Base-by-base conservation (phyloP, 2,797 vertebrate genomes). In the Sus cebifrons region DNA sequence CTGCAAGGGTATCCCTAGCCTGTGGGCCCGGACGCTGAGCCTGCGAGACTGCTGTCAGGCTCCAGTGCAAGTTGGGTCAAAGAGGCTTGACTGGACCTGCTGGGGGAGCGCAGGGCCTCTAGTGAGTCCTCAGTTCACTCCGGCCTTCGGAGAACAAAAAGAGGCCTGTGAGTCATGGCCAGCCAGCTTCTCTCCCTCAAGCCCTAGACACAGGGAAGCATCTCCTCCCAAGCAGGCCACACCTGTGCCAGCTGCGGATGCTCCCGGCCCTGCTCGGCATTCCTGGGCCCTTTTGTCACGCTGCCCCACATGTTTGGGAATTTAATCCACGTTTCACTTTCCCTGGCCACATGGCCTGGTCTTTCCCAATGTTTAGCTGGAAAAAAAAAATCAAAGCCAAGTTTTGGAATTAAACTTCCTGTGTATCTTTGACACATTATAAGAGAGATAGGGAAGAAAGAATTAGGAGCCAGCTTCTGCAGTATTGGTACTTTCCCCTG, bases 371-470 rank as follows among this genome's bases (percentile, higher is more conserved):
- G 18, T 27, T 40, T 27, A 49, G 44, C 23, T 2, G 64, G 23
- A 3, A 5, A 0, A 0, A 8, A 23, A 68, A 27, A 20, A 60
- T 32, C 56, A 65, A 87, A 77, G 86, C 85, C 74, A 92, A 67
- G 84, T 65, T 56, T 67, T 7, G 79, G 58, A 23, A 60, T 83
- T 91, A 29, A 10, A 25, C 67, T 86, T 97, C 92, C 94, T 36
- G n/a, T 73, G 81, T 40, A 1, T 83, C 78, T 29, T 56, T 44
- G 6, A 5, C 18, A 27, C 65, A 0, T 32, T 32, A 21, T 7
- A 14, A 29, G 27, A 29, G 93, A 83, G 54, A 65, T 27, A 15
- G n/a, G 60, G 27, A 6, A 54, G 4, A 16, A 5, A 11, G 52
- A 29, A 12, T 9, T 4, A 11, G 68, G 52, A 25, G 89, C 36